phyloP scores from a whole-genome alignment of 2,113 vertebrate genomes.

The Chamaetylas fuelleborni region DNA sequence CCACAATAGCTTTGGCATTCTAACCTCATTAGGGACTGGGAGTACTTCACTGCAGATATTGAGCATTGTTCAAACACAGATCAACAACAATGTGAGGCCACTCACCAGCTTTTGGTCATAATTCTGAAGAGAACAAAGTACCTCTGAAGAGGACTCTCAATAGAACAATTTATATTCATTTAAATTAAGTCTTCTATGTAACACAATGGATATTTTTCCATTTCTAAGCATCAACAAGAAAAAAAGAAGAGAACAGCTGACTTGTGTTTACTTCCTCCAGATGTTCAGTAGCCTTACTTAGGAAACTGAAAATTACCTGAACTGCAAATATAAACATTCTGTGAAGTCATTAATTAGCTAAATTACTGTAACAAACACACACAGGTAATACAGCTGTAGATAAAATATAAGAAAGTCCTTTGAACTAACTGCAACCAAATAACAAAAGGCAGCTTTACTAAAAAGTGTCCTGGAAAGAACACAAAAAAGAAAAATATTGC shows the following conservation, averaged over 20 bases:
- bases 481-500: background rate
- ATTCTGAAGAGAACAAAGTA: background rate
- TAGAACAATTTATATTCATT: background rate
- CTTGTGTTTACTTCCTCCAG: background rate
- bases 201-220: background rate
- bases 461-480: background rate
- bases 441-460: background rate
- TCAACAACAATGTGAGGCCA: background rate
- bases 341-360: background rate
- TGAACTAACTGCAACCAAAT: background rate
- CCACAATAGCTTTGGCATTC: background rate
- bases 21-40: background rate
- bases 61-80: background rate
- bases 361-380: background rate
- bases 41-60: background rate
- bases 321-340: background rate
- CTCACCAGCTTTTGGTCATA: background rate
- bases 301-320: background rate
- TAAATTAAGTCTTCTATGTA: background rate
- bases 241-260: background rate
- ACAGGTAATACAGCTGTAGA: background rate
- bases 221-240: background rate
- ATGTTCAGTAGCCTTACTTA: background rate
- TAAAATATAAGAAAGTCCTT: background rate
- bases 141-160: background rate